Evolutionary conservation across 1,140 invertebrate species (phyloP).

Genomic region (Zelostemma sp.): DNA sequence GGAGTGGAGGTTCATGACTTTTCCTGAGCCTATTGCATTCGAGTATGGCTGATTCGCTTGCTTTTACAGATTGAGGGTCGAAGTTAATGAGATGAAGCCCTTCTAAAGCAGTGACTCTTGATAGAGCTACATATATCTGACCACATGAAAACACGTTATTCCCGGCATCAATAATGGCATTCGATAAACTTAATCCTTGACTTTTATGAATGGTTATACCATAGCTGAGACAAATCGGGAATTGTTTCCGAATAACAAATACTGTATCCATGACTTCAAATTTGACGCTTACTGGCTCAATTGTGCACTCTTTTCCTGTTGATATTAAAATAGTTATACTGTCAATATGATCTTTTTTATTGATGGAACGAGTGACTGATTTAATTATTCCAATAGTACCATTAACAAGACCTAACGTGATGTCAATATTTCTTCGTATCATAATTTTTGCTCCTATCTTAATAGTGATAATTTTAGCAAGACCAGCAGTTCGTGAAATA

Average conservation of each 20-base stretch:
- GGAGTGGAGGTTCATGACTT: neutral
- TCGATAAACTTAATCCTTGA: conserved; percentile 60
- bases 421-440: conserved; percentile 51
- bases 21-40: conserved; percentile 52
- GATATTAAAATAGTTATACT: conserved; percentile 27
- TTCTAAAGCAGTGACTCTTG: conserved; percentile 52
- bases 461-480: conserved; percentile 12
- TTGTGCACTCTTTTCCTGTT: conserved; percentile 19
- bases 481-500: conserved; percentile 18
- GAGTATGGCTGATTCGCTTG: conserved; percentile 35
- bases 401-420: conserved; percentile 51
- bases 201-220: conserved; percentile 63
- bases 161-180: conserved; percentile 50
- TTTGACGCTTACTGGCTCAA: conserved; percentile 43
- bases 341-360: conserved; percentile 22
- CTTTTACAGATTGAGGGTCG: conserved; percentile 43
- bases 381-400: conserved; percentile 47
- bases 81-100: conserved; percentile 56
- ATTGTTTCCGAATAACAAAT: conserved; percentile 57
- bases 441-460: conserved; percentile 47
- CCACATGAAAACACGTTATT: conserved; percentile 54
- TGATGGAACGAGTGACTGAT: conserved; percentile 17
- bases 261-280: conserved; percentile 54
- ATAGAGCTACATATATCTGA: conserved; percentile 60
- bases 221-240: conserved; percentile 58